Evolutionary conservation across 2,888 invertebrate genomes (phyloP), one percentile per base, ranked within the genome.

Genomic region (Melanophora roralis): DNA sequence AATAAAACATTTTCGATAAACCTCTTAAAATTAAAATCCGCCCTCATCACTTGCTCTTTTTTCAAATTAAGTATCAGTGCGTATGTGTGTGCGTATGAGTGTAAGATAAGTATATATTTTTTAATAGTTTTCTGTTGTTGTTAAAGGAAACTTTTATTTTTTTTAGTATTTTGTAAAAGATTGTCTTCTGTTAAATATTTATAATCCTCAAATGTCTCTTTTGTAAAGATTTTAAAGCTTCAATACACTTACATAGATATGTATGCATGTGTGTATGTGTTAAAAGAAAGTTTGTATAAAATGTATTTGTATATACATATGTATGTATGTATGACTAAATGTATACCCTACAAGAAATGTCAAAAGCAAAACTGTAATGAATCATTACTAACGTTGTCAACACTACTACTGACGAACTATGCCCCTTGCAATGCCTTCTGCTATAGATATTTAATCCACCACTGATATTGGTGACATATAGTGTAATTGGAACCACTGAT

Each of bases 11-110:
- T 76, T 76, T 74, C 68, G 64, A 74, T 79, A 79, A 79, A 79
- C 79, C 79, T 79, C 79, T 79, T 79, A 79, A 76, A 79, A 79
- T 74, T 75, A 75, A 74, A 74, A 79, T 65, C 64, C 78, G 38
- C 55, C 59, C 78, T 38, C 53, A 49, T 57, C 45, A 38, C 73
- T 68, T 64, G 57, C 32, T 45, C 36, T 23, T 32, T 57, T 55
- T 23, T 19, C 21, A 16, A 14, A 14, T 57, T 45, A 0, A 49
- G 27, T 68, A 21, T 21, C 12, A 19, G 57, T 57, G 21, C 7
- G 4, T 7, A 1, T 36, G 21, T 21, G 38, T 51, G 14, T 16
- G 12, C n/a, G 14, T 21, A 23, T 12, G 14, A 12, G 19, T 55
- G 27, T 57, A 21, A 55, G 55, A 47, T n/a, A n/a, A n/a, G n/a